Conservation (phyloP, 1,140 invertebrate species). For the Fopius arisanus region DNA sequence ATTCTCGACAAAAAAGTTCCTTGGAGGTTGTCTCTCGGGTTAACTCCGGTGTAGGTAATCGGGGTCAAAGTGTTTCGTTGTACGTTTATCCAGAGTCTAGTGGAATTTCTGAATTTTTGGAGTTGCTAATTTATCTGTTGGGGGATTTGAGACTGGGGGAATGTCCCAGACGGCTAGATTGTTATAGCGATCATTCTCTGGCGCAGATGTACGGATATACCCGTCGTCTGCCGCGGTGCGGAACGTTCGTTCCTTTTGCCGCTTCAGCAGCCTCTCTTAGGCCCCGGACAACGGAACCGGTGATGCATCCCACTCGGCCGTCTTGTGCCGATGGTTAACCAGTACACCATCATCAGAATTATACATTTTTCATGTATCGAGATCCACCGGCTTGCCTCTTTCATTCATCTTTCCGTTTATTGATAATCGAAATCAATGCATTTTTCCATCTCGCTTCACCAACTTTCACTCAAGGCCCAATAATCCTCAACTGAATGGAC, state of each 20-base stretch:
- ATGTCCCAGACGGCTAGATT: neutral
- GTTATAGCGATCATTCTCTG: neutral
- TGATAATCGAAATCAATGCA: too few relatives aligned
- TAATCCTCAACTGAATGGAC: too few relatives aligned
- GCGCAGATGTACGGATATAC: neutral
- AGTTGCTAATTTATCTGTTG: too few relatives aligned
- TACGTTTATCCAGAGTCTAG: too few relatives aligned
- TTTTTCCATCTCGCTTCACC: too few relatives aligned
- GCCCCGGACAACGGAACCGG: constrained; percentile 23
- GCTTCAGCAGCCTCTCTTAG: constrained; percentile 28
- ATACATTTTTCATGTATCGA: constrained; percentile 7
- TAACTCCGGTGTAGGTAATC: too few relatives aligned
- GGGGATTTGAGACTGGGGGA: neutral
- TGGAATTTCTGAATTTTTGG: too few relatives aligned
- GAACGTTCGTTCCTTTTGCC: constrained; percentile 24
- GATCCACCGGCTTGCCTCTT: neutral
- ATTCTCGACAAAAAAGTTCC: too few relatives aligned
- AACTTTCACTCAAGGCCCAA: too few relatives aligned
- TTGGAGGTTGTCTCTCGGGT: too few relatives aligned
- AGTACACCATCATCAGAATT: constrained; percentile 25
- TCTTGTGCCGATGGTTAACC: constrained; percentile 30
- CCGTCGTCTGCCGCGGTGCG: neutral
- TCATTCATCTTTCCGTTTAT: too few relatives aligned
- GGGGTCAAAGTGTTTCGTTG: too few relatives aligned
- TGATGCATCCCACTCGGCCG: constrained; percentile 30